Evolutionary conservation across 1,140 invertebrate genomes (phyloP), one percentile per base, ranked within the genome.

Genomic region (Drosophila rhopaloa): DNA sequence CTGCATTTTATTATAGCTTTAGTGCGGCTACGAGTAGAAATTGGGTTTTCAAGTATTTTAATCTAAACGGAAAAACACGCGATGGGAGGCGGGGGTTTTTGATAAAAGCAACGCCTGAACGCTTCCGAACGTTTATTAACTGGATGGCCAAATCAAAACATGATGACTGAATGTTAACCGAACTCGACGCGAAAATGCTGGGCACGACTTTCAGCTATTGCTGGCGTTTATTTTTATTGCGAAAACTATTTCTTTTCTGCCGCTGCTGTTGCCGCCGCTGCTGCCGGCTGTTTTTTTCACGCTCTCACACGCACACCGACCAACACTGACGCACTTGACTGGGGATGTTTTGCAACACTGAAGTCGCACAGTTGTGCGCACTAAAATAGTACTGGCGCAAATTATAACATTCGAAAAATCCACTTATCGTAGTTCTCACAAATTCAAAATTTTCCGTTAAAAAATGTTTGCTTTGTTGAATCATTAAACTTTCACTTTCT

Each of bases 311-410:
- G 61, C 54, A 68, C 57, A 51, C 32, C 61, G 24, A 41, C 71
- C 35, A 44, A 37, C 60, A 60, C 46, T 51, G 2, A 19, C n/a
- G 58, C 27, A 46, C 68, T 43, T 48, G 60, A 47, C 56, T 56
- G 57, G 74, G 68, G 68, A 67, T 51, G 72, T 76, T 81, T 76
- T 81, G 37, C 72, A 81, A 72, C 65, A 81, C 63, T 60, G 2
- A 14, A 44, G 35, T n/a, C 10, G 0, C 16, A 44, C 10, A 48
- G 43, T n/a, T 11, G 43, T 27, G 40, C 2, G 16, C 61, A 57
- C 16, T 3, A 35, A 44, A 44, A 35, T 60, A 60, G 29, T 14
- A 14, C 9, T 32, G 13, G 4, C 0, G 27, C 27, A 14, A 16
- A 4, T 35, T 5, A 11, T 5, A 11, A 29, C n/a, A 29, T 16